These are phyloP conservation scores for Heliocidaris erythrogramma DNA, from an alignment of 35 echinoderm and acorn worm species.

Conservation along the genomic window DNA sequence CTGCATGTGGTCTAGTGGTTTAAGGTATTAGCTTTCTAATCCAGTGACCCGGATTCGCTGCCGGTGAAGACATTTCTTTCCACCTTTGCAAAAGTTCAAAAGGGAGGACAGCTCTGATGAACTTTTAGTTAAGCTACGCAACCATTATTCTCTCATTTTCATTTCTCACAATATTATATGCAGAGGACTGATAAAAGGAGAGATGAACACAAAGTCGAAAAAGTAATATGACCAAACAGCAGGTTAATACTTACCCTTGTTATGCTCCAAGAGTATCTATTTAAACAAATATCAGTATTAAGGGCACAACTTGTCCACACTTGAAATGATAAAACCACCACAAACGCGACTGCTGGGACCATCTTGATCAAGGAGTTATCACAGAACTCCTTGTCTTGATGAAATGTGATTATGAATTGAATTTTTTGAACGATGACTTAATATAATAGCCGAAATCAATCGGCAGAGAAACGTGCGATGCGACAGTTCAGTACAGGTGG, in stretches of 20 bases:
- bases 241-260: neutral
- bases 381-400: too few relatives aligned
- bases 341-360: neutral
- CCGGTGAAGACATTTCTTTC: too few relatives aligned
- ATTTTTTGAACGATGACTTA: neutral
- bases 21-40: too few relatives aligned
- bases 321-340: neutral
- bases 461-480: neutral
- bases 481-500: neutral
- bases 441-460: too few relatives aligned
- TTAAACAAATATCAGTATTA: neutral
- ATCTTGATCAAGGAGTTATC: too few relatives aligned
- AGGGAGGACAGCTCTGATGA: too few relatives aligned
- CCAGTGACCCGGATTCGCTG: too few relatives aligned
- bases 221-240: too few relatives aligned
- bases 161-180: neutral
- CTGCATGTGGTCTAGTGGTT: too few relatives aligned
- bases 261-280: neutral
- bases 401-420: neutral
- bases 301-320: neutral
- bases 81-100: too few relatives aligned
- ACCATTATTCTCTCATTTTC: too few relatives aligned
- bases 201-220: neutral
- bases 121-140: too few relatives aligned
- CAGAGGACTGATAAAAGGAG: neutral